These are phyloP conservation scores for Bungarus multicinctus DNA, from an alignment of 2,113 vertebrate genomes.

Conservation along the genomic window DNA sequence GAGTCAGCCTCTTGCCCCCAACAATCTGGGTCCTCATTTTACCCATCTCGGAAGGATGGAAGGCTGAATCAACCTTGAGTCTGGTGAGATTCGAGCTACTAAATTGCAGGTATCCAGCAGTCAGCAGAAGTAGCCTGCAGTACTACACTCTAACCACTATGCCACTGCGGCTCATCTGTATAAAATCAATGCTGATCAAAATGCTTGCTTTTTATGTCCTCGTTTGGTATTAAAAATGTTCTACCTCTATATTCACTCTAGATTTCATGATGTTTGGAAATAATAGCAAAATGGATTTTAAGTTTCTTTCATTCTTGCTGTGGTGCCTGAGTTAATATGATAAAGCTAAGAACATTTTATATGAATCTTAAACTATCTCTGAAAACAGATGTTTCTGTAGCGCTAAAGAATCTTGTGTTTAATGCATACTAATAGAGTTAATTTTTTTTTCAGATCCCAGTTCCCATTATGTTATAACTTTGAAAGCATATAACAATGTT, in stretches of 20 bases:
- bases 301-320: neutral
- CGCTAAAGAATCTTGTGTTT: neutral
- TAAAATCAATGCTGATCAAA: neutral
- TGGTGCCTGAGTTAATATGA: neutral
- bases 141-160: too few relatives aligned
- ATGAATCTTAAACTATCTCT: neutral
- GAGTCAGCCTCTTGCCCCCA: too few relatives aligned
- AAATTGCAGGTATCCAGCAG: too few relatives aligned
- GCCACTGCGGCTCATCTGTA: too few relatives aligned
- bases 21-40: too few relatives aligned
- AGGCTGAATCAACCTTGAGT: too few relatives aligned
- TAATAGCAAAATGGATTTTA: neutral
- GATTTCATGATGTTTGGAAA: neutral
- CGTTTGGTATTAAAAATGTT: neutral
- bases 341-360: neutral
- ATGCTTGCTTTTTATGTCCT: neutral
- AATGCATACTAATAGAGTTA: neutral
- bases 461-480: conserved; percentile 95
- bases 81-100: too few relatives aligned
- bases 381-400: neutral
- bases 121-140: too few relatives aligned
- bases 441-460: conserved; percentile 81
- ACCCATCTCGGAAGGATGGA: too few relatives aligned
- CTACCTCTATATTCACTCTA: too few relatives aligned
- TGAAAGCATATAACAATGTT: conserved; percentile 95